Evolutionary conservation across 1,140 invertebrate species (phyloP).

Genomic region (Oryctes rhinoceros): DNA sequence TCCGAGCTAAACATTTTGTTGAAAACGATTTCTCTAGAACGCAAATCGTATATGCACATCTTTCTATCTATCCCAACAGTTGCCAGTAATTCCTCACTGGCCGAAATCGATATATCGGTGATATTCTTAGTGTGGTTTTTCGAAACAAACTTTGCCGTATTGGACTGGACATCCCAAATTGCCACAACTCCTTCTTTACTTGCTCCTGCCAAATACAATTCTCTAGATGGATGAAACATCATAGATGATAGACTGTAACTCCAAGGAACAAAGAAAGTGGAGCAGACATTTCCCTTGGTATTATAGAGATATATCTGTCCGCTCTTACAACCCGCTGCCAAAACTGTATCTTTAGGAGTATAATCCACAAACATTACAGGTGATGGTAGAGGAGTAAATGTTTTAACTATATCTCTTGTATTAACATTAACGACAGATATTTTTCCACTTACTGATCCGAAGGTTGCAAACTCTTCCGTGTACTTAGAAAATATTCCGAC

Average conservation of each 20-base stretch:
- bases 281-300: conserved; percentile 43
- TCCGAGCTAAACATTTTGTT: conserved; percentile 46
- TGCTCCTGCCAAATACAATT: conserved; percentile 48
- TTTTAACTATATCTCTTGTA: conserved; percentile 41
- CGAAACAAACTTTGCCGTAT: conserved; percentile 41
- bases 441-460: conserved; percentile 48
- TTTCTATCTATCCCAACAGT: conserved; percentile 49
- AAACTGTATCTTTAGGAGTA: conserved; percentile 46
- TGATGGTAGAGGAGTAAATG: conserved; percentile 46
- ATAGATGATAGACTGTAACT: conserved; percentile 47
- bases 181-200: conserved; percentile 50
- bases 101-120: conserved; percentile 49
- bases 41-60: conserved; percentile 49
- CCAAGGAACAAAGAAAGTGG: conserved; percentile 50
- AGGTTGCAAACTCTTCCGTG: conserved; percentile 45
- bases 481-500: conserved; percentile 47
- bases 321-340: conserved; percentile 51
- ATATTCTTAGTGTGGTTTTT: conserved; percentile 46
- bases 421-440: conserved; percentile 47
- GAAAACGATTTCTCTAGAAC: conserved; percentile 43
- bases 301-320: conserved; percentile 51
- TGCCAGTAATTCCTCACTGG: conserved; percentile 45
- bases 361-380: conserved; percentile 50
- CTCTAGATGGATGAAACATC: conserved; percentile 45
- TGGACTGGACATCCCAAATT: conserved; percentile 51